Conservation (phyloP, 2,797 vertebrate genomes). For the Jordanella pulchra region DNA sequence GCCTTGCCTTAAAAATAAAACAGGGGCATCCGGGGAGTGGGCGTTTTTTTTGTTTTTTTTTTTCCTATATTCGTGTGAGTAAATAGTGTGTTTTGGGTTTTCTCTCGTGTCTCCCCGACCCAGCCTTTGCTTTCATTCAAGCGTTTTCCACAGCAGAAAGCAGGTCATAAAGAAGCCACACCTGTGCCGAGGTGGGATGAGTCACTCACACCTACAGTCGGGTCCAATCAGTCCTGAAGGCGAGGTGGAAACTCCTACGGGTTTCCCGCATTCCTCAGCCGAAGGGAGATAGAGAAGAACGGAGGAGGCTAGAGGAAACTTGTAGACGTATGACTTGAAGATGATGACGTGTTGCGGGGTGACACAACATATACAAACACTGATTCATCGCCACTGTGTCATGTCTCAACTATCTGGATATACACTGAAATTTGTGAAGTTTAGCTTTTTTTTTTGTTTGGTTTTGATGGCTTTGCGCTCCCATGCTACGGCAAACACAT, state of each 20-base stretch:
- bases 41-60: constrained; percentile 42
- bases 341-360: constrained; percentile 27
- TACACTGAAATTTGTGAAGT: neutral
- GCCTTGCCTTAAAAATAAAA: constrained; percentile 49
- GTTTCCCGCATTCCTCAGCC: constrained; percentile 54
- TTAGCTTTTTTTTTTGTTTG: neutral
- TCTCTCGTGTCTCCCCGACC: constrained; percentile 46
- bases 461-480: neutral
- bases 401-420: constrained; percentile 1
- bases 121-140: constrained; percentile 39
- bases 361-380: constrained; percentile 29
- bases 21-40: constrained; percentile 46
- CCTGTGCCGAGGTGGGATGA: constrained; percentile 55
- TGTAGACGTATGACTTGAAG: constrained; percentile 29
- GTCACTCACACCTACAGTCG: constrained; percentile 54
- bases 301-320: constrained; percentile 58
- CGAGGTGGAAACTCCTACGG: constrained; percentile 61
- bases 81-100: constrained; percentile 2
- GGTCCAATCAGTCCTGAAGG: constrained; percentile 55
- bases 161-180: constrained; percentile 64
- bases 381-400: constrained; percentile 32
- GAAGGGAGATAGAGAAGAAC: constrained; percentile 39
- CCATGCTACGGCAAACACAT: neutral
- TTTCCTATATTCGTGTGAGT: constrained; percentile 40
- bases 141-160: constrained; percentile 54